phyloP scores from a whole-genome alignment of 2,888 invertebrate genomes.

The Drosophila paranaensis region DNA sequence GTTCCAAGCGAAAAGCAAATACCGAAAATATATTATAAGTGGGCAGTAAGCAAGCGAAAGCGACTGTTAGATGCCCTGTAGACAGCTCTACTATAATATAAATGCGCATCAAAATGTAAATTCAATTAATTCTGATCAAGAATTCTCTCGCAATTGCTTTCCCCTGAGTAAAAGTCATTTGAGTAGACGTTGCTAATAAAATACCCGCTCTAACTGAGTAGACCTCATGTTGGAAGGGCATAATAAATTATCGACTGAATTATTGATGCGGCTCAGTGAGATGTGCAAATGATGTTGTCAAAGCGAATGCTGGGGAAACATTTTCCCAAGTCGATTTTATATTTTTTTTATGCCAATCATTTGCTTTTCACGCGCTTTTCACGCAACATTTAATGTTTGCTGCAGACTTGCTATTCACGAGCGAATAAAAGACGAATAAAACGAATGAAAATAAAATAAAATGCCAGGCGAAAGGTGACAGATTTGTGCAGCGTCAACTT shows the following conservation, averaged over 20 bases:
- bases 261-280: conserved; percentile 57
- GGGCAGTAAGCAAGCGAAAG: no score
- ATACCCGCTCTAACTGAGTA: neutral
- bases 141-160: neutral
- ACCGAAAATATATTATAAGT: neutral
- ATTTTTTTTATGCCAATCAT: conserved; percentile 39
- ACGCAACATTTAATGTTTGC: conserved; percentile 70
- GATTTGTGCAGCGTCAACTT: conserved; percentile 65
- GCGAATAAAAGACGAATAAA: conserved; percentile 27
- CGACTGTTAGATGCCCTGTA: conserved; percentile 3
- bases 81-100: neutral
- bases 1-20: conserved; percentile 2
- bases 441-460: conserved; percentile 33
- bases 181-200: neutral
- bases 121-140: neutral
- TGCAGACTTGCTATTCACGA: conserved; percentile 10
- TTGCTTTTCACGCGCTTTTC: conserved; percentile 65
- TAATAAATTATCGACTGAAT: conserved; percentile 54
- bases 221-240: conserved; percentile 11
- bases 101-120: neutral
- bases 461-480: conserved; percentile 53
- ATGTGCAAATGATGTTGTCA: conserved; percentile 66
- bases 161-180: neutral
- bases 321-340: conserved; percentile 47
- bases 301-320: conserved; percentile 26